Evolutionary conservation across 2,797 vertebrate genomes (phyloP).

Genomic region (Microchirus variegatus): DNA sequence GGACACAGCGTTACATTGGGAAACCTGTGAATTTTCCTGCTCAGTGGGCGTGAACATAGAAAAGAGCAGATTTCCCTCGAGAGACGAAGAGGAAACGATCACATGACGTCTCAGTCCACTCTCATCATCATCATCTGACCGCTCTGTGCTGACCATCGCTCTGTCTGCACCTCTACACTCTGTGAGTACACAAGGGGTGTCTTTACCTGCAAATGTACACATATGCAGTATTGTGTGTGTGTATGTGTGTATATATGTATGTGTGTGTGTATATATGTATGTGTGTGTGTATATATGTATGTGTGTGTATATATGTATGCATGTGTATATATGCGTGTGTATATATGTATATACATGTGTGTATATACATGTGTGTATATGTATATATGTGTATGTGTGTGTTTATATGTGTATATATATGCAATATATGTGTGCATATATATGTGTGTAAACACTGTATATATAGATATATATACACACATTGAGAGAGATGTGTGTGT

Average conservation of each 20-base stretch:
- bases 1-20: constrained; percentile 65
- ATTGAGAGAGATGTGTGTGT: no score
- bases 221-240: neutral
- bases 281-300: neutral
- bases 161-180: constrained; percentile 12
- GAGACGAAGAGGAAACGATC: constrained; percentile 25
- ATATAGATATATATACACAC: no score
- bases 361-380: no score
- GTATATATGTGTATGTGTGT: no score
- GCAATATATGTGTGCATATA: no score
- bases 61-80: constrained; percentile 64
- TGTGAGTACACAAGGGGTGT: constrained; percentile 42
- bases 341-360: no score
- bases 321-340: no score
- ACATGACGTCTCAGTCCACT: constrained; percentile 10
- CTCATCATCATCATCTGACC: constrained; percentile 4
- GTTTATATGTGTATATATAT: no score
- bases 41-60: constrained; percentile 55
- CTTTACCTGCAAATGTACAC: neutral
- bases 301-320: no score
- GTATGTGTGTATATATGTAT: neutral
- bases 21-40: constrained; percentile 81
- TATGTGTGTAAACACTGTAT: no score
- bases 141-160: neutral
- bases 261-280: neutral